Conservation (phyloP, 1,140 invertebrate genomes). For the Rhagoletis pomonella region DNA sequence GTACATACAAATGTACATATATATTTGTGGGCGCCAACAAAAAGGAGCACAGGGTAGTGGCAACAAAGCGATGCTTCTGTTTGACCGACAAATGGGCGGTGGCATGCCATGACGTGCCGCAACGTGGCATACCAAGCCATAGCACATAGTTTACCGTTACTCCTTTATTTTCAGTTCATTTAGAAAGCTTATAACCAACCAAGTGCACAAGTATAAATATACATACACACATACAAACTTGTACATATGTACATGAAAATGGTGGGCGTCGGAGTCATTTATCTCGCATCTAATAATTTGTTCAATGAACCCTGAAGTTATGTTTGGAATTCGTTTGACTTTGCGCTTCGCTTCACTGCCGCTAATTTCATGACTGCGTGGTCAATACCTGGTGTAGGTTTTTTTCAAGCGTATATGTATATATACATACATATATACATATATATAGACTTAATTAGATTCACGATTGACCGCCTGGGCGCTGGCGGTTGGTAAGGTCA, state of each 20-base stretch:
- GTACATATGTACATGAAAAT: background rate
- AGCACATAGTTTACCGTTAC: background rate
- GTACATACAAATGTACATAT: background rate
- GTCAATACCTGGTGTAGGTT: background rate
- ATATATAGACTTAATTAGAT: background rate
- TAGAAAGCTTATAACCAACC: background rate
- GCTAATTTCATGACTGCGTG: background rate
- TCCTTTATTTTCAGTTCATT: constrained; percentile 28
- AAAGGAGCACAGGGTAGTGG: background rate
- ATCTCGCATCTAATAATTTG: constrained; percentile 56
- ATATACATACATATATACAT: background rate
- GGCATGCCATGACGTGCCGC: background rate
- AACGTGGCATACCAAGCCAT: background rate
- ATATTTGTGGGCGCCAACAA: background rate
- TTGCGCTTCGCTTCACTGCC: background rate
- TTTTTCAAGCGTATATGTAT: background rate
- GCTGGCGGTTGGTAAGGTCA: background rate
- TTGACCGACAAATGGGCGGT: background rate
- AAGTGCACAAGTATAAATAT: background rate
- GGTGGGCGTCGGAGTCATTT: constrained; percentile 42
- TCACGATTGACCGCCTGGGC: background rate
- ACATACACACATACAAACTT: background rate
- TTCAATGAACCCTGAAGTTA: constrained; percentile 56
- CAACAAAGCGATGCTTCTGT: background rate
- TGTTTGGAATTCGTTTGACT: constrained; percentile 54